Evolutionary conservation across 2,888 invertebrate species (phyloP).

Genomic region (Tenodera sinensis): DNA sequence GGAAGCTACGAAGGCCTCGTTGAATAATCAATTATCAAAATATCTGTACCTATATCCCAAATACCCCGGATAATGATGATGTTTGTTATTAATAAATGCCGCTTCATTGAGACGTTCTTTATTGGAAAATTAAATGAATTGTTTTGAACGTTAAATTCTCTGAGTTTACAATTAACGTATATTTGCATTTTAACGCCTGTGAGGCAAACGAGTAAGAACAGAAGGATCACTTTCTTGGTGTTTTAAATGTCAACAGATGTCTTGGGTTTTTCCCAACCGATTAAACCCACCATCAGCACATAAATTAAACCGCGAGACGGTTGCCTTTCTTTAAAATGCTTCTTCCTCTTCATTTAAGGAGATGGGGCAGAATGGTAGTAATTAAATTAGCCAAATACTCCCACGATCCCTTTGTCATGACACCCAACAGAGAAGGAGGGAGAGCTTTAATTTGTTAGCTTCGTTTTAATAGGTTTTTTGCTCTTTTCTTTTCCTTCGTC

Average conservation of each 20-base stretch:
- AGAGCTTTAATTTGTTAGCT: not conserved
- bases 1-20: too few relatives aligned
- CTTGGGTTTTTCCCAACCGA: not conserved
- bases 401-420: slow-evolving; percentile 3
- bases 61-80: too few relatives aligned
- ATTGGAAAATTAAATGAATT: too few relatives aligned
- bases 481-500: not conserved
- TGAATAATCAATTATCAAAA: too few relatives aligned
- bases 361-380: not conserved
- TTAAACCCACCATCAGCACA: not conserved
- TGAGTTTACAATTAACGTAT: too few relatives aligned
- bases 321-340: not conserved
- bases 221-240: not conserved
- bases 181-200: too few relatives aligned
- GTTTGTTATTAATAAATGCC: too few relatives aligned
- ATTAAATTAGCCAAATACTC: slow-evolving; percentile 6
- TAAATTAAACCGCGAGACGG: not conserved
- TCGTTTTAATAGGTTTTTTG: not conserved
- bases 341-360: not conserved
- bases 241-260: not conserved
- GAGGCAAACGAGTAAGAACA: too few relatives aligned
- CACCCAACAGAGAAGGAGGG: not conserved
- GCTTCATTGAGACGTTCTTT: too few relatives aligned
- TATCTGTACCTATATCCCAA: too few relatives aligned
- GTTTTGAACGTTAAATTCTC: too few relatives aligned